phyloP scores from a whole-genome alignment of 2,888 invertebrate genomes.

The Pherbina coryleti region DNA sequence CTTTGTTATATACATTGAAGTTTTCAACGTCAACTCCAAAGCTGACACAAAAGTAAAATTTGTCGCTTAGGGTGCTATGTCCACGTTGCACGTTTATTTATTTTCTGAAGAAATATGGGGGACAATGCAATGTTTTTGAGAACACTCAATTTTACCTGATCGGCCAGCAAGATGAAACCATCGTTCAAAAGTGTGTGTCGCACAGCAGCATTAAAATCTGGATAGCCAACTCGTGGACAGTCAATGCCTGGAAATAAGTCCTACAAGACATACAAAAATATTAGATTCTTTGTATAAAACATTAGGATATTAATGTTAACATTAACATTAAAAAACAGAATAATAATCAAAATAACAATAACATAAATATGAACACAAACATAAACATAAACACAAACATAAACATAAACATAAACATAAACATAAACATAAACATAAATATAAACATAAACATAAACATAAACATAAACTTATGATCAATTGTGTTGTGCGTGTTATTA shows the following conservation, averaged over 20 bases:
- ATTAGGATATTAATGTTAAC: too few relatives aligned
- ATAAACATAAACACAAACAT: too few relatives aligned
- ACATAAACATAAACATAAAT: too few relatives aligned
- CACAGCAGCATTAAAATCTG: slow-evolving; percentile 86
- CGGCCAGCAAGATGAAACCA: slow-evolving; percentile 77
- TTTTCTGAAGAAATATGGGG: neutral
- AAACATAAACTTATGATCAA: too few relatives aligned
- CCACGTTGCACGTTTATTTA: neutral
- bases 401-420: too few relatives aligned
- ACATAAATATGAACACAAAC: too few relatives aligned
- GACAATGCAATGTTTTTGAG: neutral
- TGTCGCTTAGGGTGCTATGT: neutral
- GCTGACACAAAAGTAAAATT: neutral
- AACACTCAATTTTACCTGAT: slow-evolving; percentile 73
- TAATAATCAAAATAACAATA: too few relatives aligned
- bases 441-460: too few relatives aligned
- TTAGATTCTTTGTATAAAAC: too few relatives aligned
- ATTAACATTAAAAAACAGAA: too few relatives aligned
- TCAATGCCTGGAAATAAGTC: slow-evolving; percentile 93
- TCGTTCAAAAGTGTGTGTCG: slow-evolving; percentile 76
- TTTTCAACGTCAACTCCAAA: neutral
- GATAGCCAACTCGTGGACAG: slow-evolving; percentile 89
- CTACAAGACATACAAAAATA: slow-evolving; percentile 61
- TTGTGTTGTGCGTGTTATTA: too few relatives aligned
- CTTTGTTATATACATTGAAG: neutral